Percentiles rank a stretch among this genome's conserved stretches.
These are phyloP conservation scores for Dendroctonus ponderosae DNA, from an alignment of 1,140 invertebrate genomes.

Conservation along the genomic window DNA sequence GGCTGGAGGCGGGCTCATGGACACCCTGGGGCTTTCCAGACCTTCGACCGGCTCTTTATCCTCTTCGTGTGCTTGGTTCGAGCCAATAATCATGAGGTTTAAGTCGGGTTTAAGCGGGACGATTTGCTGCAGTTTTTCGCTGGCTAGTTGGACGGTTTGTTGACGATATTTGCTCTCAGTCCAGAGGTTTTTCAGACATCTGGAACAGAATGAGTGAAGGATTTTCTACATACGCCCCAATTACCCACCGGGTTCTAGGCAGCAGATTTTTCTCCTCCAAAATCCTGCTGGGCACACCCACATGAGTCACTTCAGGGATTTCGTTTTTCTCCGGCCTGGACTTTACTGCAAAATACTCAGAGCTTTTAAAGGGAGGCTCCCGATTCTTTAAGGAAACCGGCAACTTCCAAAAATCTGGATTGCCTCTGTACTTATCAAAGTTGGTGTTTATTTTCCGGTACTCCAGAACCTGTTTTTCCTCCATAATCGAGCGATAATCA, in stretches of 20 bases:
- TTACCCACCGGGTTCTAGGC: constrained; percentile 34
- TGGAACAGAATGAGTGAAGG: constrained; percentile 15
- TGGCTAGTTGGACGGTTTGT: constrained; percentile 15
- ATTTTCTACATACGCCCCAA: background rate
- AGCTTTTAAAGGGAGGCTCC: background rate
- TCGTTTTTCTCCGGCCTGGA: constrained; percentile 37
- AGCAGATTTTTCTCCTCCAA: constrained; percentile 35
- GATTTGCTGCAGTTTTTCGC: constrained; percentile 24
- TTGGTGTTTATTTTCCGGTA: constrained; percentile 34
- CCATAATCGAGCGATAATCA: constrained; percentile 29
- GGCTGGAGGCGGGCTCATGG: background rate
- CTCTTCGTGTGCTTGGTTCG: background rate
- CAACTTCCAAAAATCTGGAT: constrained; percentile 42
- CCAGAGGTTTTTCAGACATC: constrained; percentile 33
- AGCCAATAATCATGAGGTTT: background rate
- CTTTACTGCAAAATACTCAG: constrained; percentile 35
- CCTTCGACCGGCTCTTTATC: background rate
- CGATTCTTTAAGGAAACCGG: constrained; percentile 14
- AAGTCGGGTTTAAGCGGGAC: constrained; percentile 32
- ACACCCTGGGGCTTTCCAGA: background rate
- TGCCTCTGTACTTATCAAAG: constrained; percentile 42
- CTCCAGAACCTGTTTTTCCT: constrained; percentile 34
- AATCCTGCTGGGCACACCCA: constrained; percentile 32
- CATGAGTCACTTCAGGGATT: constrained; percentile 36
- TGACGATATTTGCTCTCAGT: constrained; percentile 30